Percentiles rank a stretch among this genome's conserved stretches.
Evolutionary conservation across 2,113 vertebrate species (phyloP).

Genomic region (Pseudopodoces humilis): DNA sequence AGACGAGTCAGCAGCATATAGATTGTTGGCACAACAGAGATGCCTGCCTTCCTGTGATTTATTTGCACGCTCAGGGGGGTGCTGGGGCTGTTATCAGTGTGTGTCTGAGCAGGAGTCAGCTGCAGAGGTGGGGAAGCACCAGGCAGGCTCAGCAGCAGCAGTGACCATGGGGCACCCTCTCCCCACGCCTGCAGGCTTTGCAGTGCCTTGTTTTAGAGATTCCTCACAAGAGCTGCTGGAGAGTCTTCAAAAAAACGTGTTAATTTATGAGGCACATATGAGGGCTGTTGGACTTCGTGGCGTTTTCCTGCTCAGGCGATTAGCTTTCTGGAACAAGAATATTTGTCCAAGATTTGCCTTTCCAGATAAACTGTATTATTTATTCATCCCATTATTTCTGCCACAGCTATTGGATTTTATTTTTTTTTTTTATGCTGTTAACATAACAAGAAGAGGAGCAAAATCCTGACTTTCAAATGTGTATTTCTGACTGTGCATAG

Average conservation of each 20-base stretch:
- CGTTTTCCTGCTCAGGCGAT: conserved; percentile 19
- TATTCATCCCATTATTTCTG: conserved; percentile 19
- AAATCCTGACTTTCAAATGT: not conserved
- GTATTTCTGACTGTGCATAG: not conserved
- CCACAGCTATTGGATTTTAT: not conserved
- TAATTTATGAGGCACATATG: conserved; percentile 57
- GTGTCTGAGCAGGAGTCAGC: conserved; percentile 4
- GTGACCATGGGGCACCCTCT: not conserved
- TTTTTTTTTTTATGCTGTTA: not conserved
- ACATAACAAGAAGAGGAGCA: not conserved
- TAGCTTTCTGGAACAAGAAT: conserved; percentile 24
- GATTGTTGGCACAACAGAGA: conserved; percentile 33
- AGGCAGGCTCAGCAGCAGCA: not conserved
- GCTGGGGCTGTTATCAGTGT: not conserved
- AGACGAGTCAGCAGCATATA: conserved; percentile 17
- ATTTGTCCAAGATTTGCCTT: conserved; percentile 31
- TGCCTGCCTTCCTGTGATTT: conserved; percentile 9
- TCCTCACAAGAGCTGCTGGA: conserved; percentile 14
- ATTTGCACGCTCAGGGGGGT: not conserved
- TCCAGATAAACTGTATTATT: conserved; percentile 21
- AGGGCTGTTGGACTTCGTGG: conserved; percentile 35
- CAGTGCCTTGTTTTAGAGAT: not conserved
- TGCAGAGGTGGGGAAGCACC: not conserved
- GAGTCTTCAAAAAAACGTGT: conserved; percentile 17
- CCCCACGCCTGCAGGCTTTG: not conserved